Conservation (phyloP, 1,140 invertebrate genomes). For the Orussus abietinus region DNA sequence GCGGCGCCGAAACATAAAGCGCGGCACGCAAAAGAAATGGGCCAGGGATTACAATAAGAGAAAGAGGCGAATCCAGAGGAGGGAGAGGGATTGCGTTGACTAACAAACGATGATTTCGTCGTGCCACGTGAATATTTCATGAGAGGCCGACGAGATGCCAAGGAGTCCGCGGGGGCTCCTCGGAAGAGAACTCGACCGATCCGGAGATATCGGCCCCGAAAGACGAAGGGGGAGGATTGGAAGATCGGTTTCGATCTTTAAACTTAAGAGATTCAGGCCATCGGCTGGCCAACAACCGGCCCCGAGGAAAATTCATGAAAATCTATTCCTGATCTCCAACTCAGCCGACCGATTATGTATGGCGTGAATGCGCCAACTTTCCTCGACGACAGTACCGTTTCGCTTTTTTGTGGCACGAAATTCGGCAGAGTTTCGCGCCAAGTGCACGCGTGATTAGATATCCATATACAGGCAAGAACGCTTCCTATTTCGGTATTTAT, state of each 20-base stretch:
- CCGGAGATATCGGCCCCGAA: not conserved
- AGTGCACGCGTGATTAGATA: no score
- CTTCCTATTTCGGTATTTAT: no score
- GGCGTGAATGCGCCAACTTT: slow-evolving; percentile 3
- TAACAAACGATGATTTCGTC: slow-evolving; percentile 42
- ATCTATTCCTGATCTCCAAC: slow-evolving; percentile 31
- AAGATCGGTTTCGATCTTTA: slow-evolving; percentile 21
- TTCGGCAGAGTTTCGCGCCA: no score
- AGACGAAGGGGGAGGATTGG: slow-evolving; percentile 1
- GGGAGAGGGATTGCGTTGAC: slow-evolving; percentile 29
- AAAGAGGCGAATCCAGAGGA: slow-evolving; percentile 2
- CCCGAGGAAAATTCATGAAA: slow-evolving; percentile 36
- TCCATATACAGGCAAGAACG: no score
- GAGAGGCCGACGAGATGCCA: slow-evolving; percentile 20
- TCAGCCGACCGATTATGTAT: slow-evolving; percentile 9
- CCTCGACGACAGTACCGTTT: not conserved
- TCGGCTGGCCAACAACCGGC: slow-evolving; percentile 10
- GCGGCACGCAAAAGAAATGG: slow-evolving; percentile 19
- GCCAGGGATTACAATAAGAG: slow-evolving; percentile 14
- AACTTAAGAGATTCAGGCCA: slow-evolving; percentile 20
- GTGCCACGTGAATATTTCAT: slow-evolving; percentile 43
- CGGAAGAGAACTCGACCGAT: slow-evolving; percentile 6
- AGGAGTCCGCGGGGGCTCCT: slow-evolving; percentile 4
- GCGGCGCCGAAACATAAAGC: no score
- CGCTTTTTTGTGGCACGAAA: not conserved